A percentile compares a stretch with the other conserved stretches of the same genome.
These are phyloP conservation scores for Myiothlypis coronata DNA, from an alignment of 2,797 vertebrate genomes.

Conservation along the genomic window DNA sequence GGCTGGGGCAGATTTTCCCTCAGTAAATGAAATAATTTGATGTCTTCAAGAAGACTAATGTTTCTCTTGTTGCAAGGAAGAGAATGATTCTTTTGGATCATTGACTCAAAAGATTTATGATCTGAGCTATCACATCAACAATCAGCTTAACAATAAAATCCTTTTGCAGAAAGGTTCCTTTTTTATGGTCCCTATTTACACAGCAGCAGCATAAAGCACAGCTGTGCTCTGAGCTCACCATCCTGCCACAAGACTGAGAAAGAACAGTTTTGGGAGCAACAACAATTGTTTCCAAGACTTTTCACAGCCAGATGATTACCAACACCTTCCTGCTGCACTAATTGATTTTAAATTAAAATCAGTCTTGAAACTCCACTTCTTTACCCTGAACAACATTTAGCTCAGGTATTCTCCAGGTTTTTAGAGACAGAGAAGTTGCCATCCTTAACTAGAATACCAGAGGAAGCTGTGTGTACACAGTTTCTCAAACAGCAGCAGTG, in stretches of 20 bases:
- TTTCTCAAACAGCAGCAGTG: background rate
- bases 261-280: background rate
- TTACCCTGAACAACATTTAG: background rate
- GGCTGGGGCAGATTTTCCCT: background rate
- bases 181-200: conserved; percentile 22
- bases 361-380: background rate
- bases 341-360: background rate
- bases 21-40: background rate
- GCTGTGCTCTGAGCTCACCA: conserved; percentile 59
- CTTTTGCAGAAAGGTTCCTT: background rate
- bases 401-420: background rate
- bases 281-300: background rate
- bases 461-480: background rate
- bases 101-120: conserved; percentile 14
- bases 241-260: background rate
- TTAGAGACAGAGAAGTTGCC: background rate
- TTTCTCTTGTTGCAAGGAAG: background rate
- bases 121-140: conserved; percentile 20
- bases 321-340: background rate
- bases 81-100: conserved; percentile 9
- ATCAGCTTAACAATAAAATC: conserved; percentile 41
- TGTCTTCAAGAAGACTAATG: background rate
- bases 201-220: conserved; percentile 48
- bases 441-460: background rate
- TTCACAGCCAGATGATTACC: background rate